Evolutionary conservation across 2,797 vertebrate genomes (phyloP).

Genomic region (Chloroceryle amazona): DNA sequence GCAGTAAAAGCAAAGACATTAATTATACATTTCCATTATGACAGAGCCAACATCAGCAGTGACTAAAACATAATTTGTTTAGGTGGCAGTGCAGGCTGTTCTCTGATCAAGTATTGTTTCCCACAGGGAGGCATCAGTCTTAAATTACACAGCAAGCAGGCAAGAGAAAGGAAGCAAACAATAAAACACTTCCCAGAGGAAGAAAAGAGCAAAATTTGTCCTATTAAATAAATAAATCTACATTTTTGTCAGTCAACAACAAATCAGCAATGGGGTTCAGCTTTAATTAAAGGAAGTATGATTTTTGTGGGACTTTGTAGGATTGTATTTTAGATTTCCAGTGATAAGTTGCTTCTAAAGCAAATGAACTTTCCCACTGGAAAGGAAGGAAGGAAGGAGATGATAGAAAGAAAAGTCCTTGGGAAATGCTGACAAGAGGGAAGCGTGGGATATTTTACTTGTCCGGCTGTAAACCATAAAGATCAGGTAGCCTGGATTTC

Average conservation of each 20-base stretch:
- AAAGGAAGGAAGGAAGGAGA: not conserved
- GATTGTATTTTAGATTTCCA: not conserved
- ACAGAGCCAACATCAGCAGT: slow-evolving; percentile 78
- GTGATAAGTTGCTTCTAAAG: not conserved
- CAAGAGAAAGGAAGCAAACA: slow-evolving; percentile 78
- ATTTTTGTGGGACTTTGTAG: not conserved
- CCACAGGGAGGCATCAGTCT: slow-evolving; percentile 80
- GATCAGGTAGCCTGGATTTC: not conserved
- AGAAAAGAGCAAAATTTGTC: slow-evolving; percentile 44
- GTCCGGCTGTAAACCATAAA: not conserved
- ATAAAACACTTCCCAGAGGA: slow-evolving; percentile 67
- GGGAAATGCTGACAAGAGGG: not conserved
- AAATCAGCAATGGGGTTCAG: not conserved
- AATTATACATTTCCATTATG: slow-evolving; percentile 83
- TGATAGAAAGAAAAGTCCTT: not conserved
- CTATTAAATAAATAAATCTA: slow-evolving; percentile 65
- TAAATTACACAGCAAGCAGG: slow-evolving; percentile 81
- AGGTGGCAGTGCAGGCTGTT: slow-evolving; percentile 77
- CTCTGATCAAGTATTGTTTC: slow-evolving; percentile 82
- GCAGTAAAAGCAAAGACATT: slow-evolving; percentile 76
- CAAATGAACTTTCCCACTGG: not conserved
- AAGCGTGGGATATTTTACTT: not conserved
- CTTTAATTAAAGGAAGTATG: slow-evolving; percentile 42
- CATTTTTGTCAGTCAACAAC: not conserved
- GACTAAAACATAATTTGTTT: slow-evolving; percentile 83